Conservation (phyloP, 2,113 vertebrate species). For the Xiphophorus hellerii region DNA sequence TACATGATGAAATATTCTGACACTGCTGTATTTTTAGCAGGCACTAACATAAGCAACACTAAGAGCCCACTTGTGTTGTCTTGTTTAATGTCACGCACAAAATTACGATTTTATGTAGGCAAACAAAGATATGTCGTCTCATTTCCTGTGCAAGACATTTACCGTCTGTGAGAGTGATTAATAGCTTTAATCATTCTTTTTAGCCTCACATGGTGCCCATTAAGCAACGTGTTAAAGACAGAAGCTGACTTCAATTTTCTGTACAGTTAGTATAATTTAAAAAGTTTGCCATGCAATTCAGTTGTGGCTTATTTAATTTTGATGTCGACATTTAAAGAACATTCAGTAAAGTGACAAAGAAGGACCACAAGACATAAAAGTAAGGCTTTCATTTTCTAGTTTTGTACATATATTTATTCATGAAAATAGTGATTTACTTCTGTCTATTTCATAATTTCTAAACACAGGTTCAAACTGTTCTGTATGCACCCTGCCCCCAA, state of each 20-base stretch:
- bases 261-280: neutral
- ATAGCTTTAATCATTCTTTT: neutral
- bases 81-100: too few species aligned
- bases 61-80: too few species aligned
- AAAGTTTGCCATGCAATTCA: neutral
- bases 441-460: neutral
- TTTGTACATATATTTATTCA: neutral
- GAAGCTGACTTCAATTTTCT: neutral
- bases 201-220: neutral
- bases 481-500: too few species aligned
- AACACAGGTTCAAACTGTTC: neutral
- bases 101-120: too few species aligned
- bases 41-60: too few species aligned
- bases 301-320: neutral
- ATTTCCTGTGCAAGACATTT: too few species aligned
- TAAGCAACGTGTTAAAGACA: neutral
- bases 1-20: too few species aligned
- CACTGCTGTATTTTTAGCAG: too few species aligned
- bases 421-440: neutral
- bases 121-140: too few species aligned
- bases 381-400: neutral
- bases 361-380: neutral
- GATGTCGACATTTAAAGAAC: neutral
- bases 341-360: neutral
- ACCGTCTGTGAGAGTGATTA: too few species aligned